Conservation (phyloP, 2,113 vertebrate genomes). For the Alligator mississippiensis region DNA sequence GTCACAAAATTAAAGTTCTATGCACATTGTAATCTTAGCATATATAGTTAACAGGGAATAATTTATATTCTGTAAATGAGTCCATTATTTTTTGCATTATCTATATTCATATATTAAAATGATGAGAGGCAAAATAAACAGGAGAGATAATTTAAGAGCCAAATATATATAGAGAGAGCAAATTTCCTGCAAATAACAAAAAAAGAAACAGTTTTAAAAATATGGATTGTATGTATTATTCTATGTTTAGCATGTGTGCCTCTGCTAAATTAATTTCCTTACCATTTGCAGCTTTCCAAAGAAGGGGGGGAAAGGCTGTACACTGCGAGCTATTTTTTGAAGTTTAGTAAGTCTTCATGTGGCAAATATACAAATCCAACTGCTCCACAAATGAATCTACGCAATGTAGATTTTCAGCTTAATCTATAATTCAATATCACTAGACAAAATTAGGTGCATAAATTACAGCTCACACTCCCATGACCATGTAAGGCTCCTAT, state of each 20-base stretch:
- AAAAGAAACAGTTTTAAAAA: not conserved
- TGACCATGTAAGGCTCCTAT: not conserved
- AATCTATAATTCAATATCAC: slow-evolving; percentile 21
- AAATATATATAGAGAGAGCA: not conserved
- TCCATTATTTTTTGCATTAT: not conserved
- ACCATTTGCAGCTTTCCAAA: not conserved
- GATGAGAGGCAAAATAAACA: not conserved
- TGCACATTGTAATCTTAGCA: not conserved
- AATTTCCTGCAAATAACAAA: not conserved
- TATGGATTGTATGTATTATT: not conserved
- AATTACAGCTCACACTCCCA: not conserved
- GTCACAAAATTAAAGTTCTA: not conserved
- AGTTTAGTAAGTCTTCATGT: not conserved
- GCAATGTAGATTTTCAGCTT: slow-evolving; percentile 9
- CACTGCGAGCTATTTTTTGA: not conserved
- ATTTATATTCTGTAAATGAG: not conserved
- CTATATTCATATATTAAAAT: not conserved
- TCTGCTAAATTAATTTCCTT: not conserved
- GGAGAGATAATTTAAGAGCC: not conserved
- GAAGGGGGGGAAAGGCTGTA: not conserved
- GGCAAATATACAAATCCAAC: not conserved
- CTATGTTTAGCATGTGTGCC: not conserved
- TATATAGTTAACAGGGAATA: not conserved
- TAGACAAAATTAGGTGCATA: not conserved
- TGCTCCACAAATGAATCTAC: not conserved